A percentile compares a stretch with the other conserved stretches of the same genome.
phyloP scores from a whole-genome alignment of 2,113 vertebrate genomes.

The Panthera leo region DNA sequence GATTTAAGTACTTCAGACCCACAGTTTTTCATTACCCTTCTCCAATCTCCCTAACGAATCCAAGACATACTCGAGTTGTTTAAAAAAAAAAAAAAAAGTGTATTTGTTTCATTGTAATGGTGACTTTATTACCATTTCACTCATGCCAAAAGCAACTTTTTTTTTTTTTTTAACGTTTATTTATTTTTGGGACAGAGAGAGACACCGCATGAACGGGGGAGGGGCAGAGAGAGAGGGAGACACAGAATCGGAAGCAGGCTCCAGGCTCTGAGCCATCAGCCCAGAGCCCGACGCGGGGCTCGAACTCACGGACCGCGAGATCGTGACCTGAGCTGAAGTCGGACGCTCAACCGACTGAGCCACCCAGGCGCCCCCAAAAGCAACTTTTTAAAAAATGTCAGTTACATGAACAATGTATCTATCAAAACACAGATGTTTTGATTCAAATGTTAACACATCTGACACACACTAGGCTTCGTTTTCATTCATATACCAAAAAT shows the following conservation, averaged over 20 bases:
- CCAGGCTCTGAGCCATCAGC: no score
- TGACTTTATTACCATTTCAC: background rate
- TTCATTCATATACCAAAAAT: slow-evolving; percentile 24
- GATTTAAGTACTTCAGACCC: background rate
- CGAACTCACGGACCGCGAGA: no score
- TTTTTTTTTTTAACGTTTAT: no score
- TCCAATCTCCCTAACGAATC: background rate
- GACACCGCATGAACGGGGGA: no score
- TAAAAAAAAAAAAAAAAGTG: background rate
- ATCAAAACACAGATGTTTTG: background rate
- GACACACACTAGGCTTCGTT: background rate
- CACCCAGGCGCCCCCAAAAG: background rate
- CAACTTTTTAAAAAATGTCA: background rate
- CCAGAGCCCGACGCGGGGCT: no score
- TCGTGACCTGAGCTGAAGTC: no score
- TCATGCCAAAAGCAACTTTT: background rate
- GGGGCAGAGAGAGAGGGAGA: no score
- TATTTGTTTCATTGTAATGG: slow-evolving; percentile 1
- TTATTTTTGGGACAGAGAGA: no score
- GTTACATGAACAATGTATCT: background rate
- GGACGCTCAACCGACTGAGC: no score
- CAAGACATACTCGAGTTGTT: background rate
- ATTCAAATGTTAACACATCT: background rate
- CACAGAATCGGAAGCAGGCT: no score
- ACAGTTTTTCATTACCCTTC: background rate